A percentile compares a stretch with the other conserved stretches of the same genome.
These are phyloP conservation scores for Gryllus bimaculatus DNA, from an alignment of 1,140 invertebrate species.

Conservation along the genomic window DNA sequence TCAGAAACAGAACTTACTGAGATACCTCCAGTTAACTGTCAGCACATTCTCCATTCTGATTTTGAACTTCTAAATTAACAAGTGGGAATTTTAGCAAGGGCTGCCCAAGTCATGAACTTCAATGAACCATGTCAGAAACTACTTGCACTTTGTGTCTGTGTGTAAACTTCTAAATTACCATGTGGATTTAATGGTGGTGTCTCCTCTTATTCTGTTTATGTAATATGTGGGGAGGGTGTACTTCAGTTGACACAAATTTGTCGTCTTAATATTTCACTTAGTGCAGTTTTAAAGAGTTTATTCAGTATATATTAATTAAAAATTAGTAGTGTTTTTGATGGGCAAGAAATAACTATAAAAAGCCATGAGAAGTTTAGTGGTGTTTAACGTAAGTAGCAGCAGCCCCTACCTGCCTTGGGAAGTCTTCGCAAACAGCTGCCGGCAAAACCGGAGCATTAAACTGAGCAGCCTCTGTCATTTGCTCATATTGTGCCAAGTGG, in stretches of 20 bases:
- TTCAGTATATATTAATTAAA: constrained; percentile 2
- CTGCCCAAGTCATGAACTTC: not conserved
- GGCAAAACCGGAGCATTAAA: not conserved
- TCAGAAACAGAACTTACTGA: not conserved
- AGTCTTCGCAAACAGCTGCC: not conserved
- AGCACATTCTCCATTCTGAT: not conserved
- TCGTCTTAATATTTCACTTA: not conserved
- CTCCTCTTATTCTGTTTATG: not conserved
- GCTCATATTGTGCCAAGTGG: not conserved
- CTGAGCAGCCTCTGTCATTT: not conserved
- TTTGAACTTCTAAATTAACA: not conserved
- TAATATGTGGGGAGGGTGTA: not conserved
- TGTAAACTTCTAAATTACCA: not conserved
- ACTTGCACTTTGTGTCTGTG: not conserved
- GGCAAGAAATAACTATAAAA: constrained; percentile 8
- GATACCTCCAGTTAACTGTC: not conserved
- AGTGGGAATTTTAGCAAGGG: not conserved
- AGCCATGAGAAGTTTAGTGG: not conserved
- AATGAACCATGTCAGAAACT: not conserved
- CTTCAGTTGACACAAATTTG: not conserved
- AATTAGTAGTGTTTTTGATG: not conserved
- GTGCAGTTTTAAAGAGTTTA: not conserved
- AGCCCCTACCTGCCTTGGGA: constrained; percentile 17
- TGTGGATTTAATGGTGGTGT: not conserved
- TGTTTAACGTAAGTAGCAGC: constrained; percentile 14